phyloP scores from a whole-genome alignment of 1,140 invertebrate genomes.

The Drosophila miranda region DNA sequence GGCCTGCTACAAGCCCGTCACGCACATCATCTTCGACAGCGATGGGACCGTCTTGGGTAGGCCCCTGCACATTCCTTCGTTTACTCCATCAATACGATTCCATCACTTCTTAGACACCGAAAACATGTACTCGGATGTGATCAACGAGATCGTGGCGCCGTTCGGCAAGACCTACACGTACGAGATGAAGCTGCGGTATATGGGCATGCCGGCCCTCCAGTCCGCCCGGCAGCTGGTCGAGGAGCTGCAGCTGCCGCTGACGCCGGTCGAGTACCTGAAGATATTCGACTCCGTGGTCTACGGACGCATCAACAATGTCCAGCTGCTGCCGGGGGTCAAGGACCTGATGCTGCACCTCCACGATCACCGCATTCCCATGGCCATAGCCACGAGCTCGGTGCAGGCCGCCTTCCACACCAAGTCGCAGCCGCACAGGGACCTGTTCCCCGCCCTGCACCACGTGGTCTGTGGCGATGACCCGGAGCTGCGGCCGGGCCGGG shows the following conservation, averaged over 20 bases:
- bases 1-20: conserved; percentile 16
- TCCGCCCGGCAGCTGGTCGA: background rate
- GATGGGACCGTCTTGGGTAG: conserved; percentile 64
- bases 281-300: background rate
- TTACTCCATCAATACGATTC: no score
- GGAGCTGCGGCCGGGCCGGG: conserved; percentile 87
- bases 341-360: conserved; percentile 90
- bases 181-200: conserved; percentile 11
- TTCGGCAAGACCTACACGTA: conserved; percentile 26
- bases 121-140: background rate
- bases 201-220: conserved; percentile 7
- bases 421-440: conserved; percentile 86
- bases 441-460: conserved; percentile 90
- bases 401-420: conserved; percentile 87
- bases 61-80: no score
- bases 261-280: background rate
- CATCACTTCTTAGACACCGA: conserved; percentile 41
- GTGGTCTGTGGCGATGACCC: conserved; percentile 93
- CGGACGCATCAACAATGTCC: background rate
- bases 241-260: conserved; percentile 26
- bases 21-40: conserved; percentile 59
- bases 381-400: conserved; percentile 95
- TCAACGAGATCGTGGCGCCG: background rate
- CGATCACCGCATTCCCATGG: conserved; percentile 90
- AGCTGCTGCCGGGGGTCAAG: conserved; percentile 87